These are phyloP conservation scores for Lithophane semibrunnea DNA, from an alignment of 2,888 invertebrate genomes.

Conservation along the genomic window DNA sequence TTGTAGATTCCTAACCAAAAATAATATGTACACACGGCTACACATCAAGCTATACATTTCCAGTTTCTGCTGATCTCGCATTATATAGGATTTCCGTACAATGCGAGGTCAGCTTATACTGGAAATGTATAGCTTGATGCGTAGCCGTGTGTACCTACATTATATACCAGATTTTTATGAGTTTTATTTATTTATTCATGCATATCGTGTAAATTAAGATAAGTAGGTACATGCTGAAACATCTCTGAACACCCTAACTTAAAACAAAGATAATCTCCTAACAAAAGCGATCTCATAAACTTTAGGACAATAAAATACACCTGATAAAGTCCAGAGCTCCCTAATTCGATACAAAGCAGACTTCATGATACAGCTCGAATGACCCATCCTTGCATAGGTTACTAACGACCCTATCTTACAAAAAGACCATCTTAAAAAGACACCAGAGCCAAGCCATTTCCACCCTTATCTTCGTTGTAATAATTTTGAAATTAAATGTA, in stretches of 20 bases:
- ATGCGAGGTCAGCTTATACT: no score
- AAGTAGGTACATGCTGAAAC: not conserved
- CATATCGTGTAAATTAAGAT: not conserved
- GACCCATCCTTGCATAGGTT: conserved; percentile 67
- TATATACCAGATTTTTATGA: not conserved
- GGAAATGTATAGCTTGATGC: no score
- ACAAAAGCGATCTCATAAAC: conserved; percentile 6
- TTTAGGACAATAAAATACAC: conserved; percentile 36
- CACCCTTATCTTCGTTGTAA: conserved; percentile 47
- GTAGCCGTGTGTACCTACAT: no score
- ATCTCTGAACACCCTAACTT: not conserved
- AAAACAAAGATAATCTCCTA: not conserved
- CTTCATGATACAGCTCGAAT: conserved; percentile 62
- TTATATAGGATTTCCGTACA: no score
- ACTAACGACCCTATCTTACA: conserved; percentile 65
- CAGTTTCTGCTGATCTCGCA: no score
- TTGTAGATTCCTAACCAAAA: not conserved
- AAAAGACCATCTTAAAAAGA: conserved; percentile 42
- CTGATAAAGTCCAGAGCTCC: conserved; percentile 53
- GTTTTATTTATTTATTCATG: not conserved
- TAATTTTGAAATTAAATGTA: conserved; percentile 67
- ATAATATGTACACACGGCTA: no score
- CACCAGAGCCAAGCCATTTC: conserved; percentile 47
- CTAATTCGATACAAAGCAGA: conserved; percentile 65
- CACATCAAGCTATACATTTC: no score